Conservation (phyloP, 92 coral and sea anemone species). For the Parazoanthus atlanticus region DNA sequence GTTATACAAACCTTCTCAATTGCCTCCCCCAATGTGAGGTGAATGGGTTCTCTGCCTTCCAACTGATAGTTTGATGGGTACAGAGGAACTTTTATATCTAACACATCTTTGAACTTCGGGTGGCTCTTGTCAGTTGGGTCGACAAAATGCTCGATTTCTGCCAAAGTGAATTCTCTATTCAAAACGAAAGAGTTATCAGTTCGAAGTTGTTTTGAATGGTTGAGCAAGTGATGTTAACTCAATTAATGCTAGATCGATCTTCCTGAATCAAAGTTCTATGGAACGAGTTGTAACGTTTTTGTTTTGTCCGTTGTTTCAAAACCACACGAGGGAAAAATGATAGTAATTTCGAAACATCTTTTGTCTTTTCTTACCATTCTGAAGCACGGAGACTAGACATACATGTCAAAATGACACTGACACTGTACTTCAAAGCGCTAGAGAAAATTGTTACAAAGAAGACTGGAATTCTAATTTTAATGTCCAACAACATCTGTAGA, state of each 20-base stretch:
- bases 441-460: no score
- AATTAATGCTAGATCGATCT: neutral
- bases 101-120: constrained; percentile 86
- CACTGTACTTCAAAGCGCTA: no score
- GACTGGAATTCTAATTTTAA: no score
- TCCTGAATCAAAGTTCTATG: no score
- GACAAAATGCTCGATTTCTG: constrained; percentile 98
- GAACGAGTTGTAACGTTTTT: no score
- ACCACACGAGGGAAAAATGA: neutral
- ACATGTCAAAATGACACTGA: no score
- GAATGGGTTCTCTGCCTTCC: constrained; percentile 81
- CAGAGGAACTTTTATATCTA: constrained; percentile 69
- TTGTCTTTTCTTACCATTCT: no score
- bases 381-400: no score
- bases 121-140: constrained; percentile 96
- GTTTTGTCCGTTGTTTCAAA: neutral
- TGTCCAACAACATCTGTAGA: no score
- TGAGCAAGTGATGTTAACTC: neutral
- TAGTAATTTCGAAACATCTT: no score
- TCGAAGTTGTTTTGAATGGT: no score
- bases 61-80: constrained; percentile 84
- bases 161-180: constrained; percentile 90
- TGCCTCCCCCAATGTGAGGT: constrained; percentile 86
- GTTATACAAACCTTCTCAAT: constrained; percentile 61
- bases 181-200: neutral